Evolutionary conservation across 2,797 vertebrate species (phyloP).

Genomic region (Brachyalestes nurse): DNA sequence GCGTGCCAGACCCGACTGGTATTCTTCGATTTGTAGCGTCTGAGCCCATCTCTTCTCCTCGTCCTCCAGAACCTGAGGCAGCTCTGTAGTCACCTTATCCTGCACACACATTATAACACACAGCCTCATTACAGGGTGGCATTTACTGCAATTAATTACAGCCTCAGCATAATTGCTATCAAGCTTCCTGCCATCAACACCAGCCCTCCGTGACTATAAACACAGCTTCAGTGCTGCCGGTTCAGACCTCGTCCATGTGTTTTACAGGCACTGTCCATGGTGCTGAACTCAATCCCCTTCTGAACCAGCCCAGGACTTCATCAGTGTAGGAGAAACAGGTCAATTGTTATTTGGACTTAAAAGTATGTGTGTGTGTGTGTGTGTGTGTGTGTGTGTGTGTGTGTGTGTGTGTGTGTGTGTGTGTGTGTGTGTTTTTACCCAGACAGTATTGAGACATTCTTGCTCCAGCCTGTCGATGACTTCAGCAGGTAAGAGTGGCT

Average conservation of each 20-base stretch:
- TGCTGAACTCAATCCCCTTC: neutral
- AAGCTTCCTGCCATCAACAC: neutral
- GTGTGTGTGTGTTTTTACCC: constrained; percentile 72
- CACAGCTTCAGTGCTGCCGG: neutral
- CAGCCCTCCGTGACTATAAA: neutral
- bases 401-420: neutral
- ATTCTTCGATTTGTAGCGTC: constrained; percentile 80
- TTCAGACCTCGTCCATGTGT: neutral
- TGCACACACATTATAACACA: constrained; percentile 47
- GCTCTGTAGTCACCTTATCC: constrained; percentile 80
- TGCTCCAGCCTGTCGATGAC: constrained; percentile 84
- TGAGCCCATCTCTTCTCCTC: constrained; percentile 82
- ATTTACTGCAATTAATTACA: constrained; percentile 8
- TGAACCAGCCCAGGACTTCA: neutral
- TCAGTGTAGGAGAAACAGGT: neutral
- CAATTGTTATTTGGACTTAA: neutral
- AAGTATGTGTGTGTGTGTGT: too few species aligned
- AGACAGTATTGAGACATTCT: constrained; percentile 84
- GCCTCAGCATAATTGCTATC: neutral
- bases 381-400: too few species aligned
- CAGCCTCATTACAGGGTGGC: neutral
- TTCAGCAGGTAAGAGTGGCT: constrained; percentile 83
- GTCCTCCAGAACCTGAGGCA: constrained; percentile 80
- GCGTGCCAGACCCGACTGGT: constrained; percentile 76
- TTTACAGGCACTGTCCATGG: constrained; percentile 1